Percentiles rank a stretch among this genome's conserved stretches.
These are phyloP conservation scores for Epinephelus moara DNA, from an alignment of 2,113 vertebrate species.

Conservation along the genomic window DNA sequence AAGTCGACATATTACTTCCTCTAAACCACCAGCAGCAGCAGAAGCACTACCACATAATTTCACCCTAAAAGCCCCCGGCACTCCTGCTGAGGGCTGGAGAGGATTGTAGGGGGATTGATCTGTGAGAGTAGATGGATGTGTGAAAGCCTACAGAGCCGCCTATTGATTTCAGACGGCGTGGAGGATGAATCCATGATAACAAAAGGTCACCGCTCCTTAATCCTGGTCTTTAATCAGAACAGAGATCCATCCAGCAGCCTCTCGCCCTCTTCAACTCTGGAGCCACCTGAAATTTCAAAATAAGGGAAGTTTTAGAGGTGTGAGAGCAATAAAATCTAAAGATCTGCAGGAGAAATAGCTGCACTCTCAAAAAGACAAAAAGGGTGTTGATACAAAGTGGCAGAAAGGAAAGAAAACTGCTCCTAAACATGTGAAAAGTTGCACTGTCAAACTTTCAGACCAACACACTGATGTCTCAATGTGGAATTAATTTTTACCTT, in stretches of 20 bases:
- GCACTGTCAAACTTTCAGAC: neutral
- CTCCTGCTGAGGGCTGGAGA: conserved; percentile 62
- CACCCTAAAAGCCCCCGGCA: conserved; percentile 62
- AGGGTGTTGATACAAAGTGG: neutral
- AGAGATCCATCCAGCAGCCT: conserved; percentile 24
- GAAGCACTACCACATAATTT: conserved; percentile 59
- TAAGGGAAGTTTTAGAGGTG: neutral
- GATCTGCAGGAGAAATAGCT: neutral
- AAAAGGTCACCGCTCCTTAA: conserved; percentile 58
- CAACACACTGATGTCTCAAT: neutral
- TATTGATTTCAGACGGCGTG: conserved; percentile 56
- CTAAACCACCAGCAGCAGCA: conserved; percentile 38
- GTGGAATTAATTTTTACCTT: neutral
- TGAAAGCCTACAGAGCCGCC: conserved; percentile 57
- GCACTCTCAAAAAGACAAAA: neutral
- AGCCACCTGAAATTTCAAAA: conserved; percentile 2
- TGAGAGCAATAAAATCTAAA: neutral
- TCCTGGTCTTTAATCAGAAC: conserved; percentile 64
- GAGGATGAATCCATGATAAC: conserved; percentile 55
- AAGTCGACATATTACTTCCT: conserved; percentile 68
- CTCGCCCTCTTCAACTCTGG: neutral
- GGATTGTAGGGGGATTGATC: conserved; percentile 70
- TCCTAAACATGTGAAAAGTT: neutral
- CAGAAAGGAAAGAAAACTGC: neutral
- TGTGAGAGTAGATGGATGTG: conserved; percentile 67